phyloP scores from a whole-genome alignment of 2,113 vertebrate genomes.

The Ptychochromis oligacanthus region DNA sequence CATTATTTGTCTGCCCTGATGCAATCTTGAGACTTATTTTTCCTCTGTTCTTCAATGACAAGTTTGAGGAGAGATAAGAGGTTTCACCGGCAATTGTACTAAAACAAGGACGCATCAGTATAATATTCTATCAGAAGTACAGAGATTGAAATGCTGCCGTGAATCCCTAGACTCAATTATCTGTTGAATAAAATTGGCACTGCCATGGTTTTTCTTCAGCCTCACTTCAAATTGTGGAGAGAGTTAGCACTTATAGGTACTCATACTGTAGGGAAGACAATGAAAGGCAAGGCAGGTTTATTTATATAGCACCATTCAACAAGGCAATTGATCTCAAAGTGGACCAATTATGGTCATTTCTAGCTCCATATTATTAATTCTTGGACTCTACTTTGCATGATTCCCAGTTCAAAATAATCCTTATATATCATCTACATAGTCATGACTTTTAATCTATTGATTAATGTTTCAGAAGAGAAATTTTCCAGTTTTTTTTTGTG shows the following conservation, averaged over 20 bases:
- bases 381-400: not conserved
- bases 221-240: constrained; percentile 14
- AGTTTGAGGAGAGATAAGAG: constrained; percentile 22
- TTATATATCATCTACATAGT: not conserved
- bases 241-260: not conserved
- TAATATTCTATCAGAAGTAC: constrained; percentile 17
- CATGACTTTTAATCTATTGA: not conserved
- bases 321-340: not conserved
- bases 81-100: constrained; percentile 14
- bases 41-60: constrained; percentile 1
- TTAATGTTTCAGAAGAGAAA: not conserved
- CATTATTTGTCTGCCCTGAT: constrained; percentile 16
- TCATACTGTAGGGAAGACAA: not conserved
- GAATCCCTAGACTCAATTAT: constrained; percentile 61
- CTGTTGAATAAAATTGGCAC: constrained; percentile 12
- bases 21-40: constrained; percentile 27
- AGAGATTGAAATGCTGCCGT: constrained; percentile 41
- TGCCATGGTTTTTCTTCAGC: constrained; percentile 17
- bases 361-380: not conserved
- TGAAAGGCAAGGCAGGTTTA: not conserved
- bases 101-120: constrained; percentile 28
- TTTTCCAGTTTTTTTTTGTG: not conserved
- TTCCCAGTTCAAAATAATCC: not conserved
- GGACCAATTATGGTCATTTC: not conserved
- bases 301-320: not conserved